Evolutionary conservation across 2,888 invertebrate genomes (phyloP), one percentile per base, ranked within the genome.

Genomic region (Ectemnius lituratus): DNA sequence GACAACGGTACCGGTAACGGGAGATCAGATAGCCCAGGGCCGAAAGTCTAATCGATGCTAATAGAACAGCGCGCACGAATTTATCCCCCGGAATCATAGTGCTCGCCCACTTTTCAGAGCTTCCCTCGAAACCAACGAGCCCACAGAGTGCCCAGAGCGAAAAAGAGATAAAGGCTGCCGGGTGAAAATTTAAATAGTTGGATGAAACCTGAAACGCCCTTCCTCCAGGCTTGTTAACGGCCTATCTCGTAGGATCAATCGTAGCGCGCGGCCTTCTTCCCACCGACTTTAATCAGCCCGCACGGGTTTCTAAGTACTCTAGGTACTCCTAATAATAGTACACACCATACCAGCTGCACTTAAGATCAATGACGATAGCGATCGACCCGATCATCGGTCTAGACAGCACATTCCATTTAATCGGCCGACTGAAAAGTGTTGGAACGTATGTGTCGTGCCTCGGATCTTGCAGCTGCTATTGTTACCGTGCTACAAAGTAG

Each of bases 191-290:
- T 79, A 84, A 84, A 83, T 78, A 65, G 74, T 70, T 70, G 62
- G 70, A 76, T 64, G 78, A 81, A 79, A 70, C 60, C 67, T 73
- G 70, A 60, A 64, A 72, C 63, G 63, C 74, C 13, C 59, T 46
- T 49, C 52, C 56, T 67, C 62, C 59, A 57, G 62, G 75, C 81
- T 83, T 78, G 78, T 84, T 84, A 82, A 77, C 72, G 75, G 74
- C 74, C 37, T 37, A 37, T 81, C 79, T 83, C 81, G 61, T 57
- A 65, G 69, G 75, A 81, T 79, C 78, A 79, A 83, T 82, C 82
- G 73, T 70, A 66, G 57, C 64, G 57, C 64, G 37, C 5, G 67
- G 63, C 59, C 64, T 64, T 67, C 67, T 73, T 78, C 62, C 62
- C 70, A 45, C 66, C 70, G 61, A 77, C 57, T 71, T 70, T 62